A percentile compares a stretch with the other conserved stretches of the same genome.
These are phyloP conservation scores for Alethe castanea DNA, from an alignment of 2,113 vertebrate species.

Conservation along the genomic window DNA sequence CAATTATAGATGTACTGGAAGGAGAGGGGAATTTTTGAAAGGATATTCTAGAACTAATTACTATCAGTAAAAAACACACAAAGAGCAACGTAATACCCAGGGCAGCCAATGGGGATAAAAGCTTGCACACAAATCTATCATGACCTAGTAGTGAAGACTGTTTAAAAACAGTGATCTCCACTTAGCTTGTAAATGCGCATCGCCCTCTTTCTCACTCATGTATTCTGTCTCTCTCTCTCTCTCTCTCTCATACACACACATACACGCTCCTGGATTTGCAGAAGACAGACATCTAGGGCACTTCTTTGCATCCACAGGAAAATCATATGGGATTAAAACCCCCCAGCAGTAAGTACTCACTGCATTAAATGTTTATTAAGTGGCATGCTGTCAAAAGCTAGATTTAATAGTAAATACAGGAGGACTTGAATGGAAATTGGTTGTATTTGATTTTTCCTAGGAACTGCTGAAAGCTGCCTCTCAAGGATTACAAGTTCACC, in stretches of 20 bases:
- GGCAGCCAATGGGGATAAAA: constrained; percentile 41
- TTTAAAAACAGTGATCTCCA: constrained; percentile 58
- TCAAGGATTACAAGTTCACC: background rate
- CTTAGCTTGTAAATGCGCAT: constrained; percentile 48
- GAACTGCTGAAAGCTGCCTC: constrained; percentile 18
- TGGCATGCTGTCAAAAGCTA: constrained; percentile 36
- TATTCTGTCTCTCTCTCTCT: background rate
- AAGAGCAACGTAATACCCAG: constrained; percentile 48
- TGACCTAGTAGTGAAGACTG: constrained; percentile 40
- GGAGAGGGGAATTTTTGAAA: constrained; percentile 12
- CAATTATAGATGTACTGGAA: constrained; percentile 2
- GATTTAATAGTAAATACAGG: background rate
- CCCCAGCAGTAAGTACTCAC: constrained; percentile 59
- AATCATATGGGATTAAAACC: constrained; percentile 29
- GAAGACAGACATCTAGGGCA: constrained; percentile 22
- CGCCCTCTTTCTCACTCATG: constrained; percentile 21
- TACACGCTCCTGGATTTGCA: constrained; percentile 38
- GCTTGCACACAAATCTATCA: background rate
- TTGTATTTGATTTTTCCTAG: constrained; percentile 38
- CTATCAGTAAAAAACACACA: constrained; percentile 16
- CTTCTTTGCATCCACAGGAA: constrained; percentile 36
- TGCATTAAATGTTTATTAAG: constrained; percentile 35
- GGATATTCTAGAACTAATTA: constrained; percentile 38
- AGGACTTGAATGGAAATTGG: background rate
- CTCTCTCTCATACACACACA: background rate